phyloP scores from a whole-genome alignment of 2,888 invertebrate genomes.

The Agriopis aurantiaria region DNA sequence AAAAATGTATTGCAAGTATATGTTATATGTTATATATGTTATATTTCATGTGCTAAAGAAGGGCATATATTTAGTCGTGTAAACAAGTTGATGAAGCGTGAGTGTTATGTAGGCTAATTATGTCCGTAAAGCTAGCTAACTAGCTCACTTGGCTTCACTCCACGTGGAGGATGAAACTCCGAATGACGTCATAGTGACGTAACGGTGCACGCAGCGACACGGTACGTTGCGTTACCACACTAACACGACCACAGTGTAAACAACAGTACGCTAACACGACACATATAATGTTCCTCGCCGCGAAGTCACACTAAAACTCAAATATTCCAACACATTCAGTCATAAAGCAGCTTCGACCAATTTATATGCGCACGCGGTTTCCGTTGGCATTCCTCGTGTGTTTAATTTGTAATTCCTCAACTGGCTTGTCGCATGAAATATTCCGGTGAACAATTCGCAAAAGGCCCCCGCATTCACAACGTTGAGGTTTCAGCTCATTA shows the following conservation, averaged over 20 bases:
- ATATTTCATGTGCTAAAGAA: constrained; percentile 11
- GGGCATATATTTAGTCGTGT: constrained; percentile 20
- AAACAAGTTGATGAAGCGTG: constrained; percentile 14
- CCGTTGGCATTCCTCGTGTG: constrained; percentile 16
- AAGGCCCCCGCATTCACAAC: constrained; percentile 21
- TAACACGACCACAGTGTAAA: neutral
- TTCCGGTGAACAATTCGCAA: constrained; percentile 21
- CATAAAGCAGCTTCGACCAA: neutral
- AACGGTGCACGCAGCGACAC: constrained; percentile 24
- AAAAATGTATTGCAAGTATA: constrained; percentile 23
- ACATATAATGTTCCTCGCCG: constrained; percentile 2
- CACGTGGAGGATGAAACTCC: constrained; percentile 18
- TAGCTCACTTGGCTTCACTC: constrained; percentile 15
- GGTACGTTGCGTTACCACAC: constrained; percentile 20
- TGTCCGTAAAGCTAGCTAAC: neutral
- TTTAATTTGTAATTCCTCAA: constrained; percentile 20
- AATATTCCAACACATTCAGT: neutral
- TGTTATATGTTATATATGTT: no score
- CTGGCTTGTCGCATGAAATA: constrained; percentile 20
- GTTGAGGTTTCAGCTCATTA: constrained; percentile 28
- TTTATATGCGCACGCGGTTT: constrained; percentile 16
- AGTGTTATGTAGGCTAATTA: constrained; percentile 26
- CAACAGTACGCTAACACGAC: neutral
- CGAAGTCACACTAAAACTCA: constrained; percentile 6
- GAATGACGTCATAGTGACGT: constrained; percentile 19